phyloP scores from a whole-genome alignment of 2,113 vertebrate species.

The Tauraco erythrolophus region DNA sequence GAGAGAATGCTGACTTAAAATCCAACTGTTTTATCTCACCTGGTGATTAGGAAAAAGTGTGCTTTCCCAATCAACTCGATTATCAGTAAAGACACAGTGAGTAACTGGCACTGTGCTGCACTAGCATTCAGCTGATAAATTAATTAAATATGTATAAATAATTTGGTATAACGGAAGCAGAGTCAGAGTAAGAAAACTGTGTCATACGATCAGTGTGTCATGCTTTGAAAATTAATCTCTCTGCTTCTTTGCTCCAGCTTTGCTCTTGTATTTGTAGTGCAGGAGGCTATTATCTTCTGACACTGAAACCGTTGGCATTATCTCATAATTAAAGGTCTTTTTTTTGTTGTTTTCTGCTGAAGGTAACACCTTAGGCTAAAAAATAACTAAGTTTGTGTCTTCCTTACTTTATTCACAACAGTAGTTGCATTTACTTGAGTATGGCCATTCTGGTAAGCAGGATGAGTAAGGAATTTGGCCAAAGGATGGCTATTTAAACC shows the following conservation, averaged over 20 bases:
- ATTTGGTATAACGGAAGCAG: neutral
- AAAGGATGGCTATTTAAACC: neutral
- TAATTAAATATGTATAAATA: conserved; percentile 5
- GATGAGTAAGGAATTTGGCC: neutral
- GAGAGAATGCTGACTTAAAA: neutral
- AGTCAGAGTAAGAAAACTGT: neutral
- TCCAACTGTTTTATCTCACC: neutral
- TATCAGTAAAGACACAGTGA: neutral
- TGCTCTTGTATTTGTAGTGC: neutral
- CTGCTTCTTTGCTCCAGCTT: neutral
- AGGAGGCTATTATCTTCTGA: neutral
- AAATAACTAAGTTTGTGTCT: neutral
- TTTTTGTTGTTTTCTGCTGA: neutral
- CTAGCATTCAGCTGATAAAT: neutral
- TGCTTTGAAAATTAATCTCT: conserved; percentile 8
- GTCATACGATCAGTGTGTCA: neutral
- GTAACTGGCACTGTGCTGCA: neutral
- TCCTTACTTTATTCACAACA: neutral
- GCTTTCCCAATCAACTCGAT: neutral
- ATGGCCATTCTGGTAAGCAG: neutral
- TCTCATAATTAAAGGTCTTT: neutral
- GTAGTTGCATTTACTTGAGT: neutral
- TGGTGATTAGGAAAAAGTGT: neutral
- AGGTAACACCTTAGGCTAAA: neutral
- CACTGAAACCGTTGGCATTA: neutral